Conservation (phyloP, 64 coral and sea anemone genomes). For the Astreopora myriophthalma region DNA sequence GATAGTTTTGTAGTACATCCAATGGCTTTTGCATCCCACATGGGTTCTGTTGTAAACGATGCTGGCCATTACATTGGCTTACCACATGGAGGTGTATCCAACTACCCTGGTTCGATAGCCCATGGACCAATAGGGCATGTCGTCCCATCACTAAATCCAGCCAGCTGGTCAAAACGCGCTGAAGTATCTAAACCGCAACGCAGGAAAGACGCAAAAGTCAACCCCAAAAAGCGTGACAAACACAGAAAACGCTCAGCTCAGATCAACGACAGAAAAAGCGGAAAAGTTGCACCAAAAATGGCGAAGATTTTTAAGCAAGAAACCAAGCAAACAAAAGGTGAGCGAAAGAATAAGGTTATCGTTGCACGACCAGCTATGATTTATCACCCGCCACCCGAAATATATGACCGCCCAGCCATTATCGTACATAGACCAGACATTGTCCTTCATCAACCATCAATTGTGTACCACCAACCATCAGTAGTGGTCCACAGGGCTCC, state of each 20-base stretch:
- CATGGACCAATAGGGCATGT: conserved; percentile 4
- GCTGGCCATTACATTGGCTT: conserved; percentile 89
- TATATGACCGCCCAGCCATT: conserved; percentile 91
- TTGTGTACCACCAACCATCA: conserved; percentile 92
- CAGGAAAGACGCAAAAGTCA: background rate
- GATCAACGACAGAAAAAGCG: background rate
- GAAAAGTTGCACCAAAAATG: background rate
- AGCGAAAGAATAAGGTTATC: conserved; percentile 91
- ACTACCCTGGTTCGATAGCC: conserved; percentile 58
- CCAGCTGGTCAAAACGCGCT: background rate
- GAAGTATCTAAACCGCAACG: conserved; percentile 17
- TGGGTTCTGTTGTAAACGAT: conserved; percentile 91
- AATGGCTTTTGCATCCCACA: conserved; percentile 75
- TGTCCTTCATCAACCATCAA: conserved; percentile 84
- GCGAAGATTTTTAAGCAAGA: background rate
- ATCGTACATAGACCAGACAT: conserved; percentile 94
- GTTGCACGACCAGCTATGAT: conserved; percentile 92
- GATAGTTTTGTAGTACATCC: conserved; percentile 95
- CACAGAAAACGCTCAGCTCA: background rate
- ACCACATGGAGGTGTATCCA: conserved; percentile 82
- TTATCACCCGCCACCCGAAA: conserved; percentile 94
- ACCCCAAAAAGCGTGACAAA: background rate
- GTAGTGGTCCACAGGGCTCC: conserved; percentile 95
- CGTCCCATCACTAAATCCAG: background rate
- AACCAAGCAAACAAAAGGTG: conserved; percentile 63